Evolutionary conservation across 2,888 invertebrate species (phyloP).

Genomic region (Pristionchus japonicus): DNA sequence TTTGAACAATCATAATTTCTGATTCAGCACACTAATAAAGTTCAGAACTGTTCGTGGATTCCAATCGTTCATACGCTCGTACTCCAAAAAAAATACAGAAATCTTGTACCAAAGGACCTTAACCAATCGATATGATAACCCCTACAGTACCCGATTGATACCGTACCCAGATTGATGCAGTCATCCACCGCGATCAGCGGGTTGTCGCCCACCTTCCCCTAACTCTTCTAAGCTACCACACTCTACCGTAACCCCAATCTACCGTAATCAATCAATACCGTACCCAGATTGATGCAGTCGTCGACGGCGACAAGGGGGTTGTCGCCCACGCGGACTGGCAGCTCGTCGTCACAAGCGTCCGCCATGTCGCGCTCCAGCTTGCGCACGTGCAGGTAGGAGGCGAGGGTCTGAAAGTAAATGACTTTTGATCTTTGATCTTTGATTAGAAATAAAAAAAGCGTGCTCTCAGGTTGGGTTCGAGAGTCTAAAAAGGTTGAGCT

Average conservation of each 20-base stretch:
- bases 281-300: slow-evolving; percentile 92
- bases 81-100: too few species aligned
- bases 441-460: too few species aligned
- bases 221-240: too few species aligned
- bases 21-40: too few species aligned
- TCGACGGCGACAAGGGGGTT: slow-evolving; percentile 91
- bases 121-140: too few species aligned
- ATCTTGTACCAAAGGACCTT: too few species aligned
- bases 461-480: too few species aligned
- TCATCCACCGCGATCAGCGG: slow-evolving; percentile 93
- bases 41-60: background rate
- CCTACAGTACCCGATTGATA: background rate
- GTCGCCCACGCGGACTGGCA: slow-evolving; percentile 85
- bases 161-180: slow-evolving; percentile 90
- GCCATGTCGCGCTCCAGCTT: slow-evolving; percentile 60
- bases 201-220: slow-evolving; percentile 82
- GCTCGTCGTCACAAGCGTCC: slow-evolving; percentile 87
- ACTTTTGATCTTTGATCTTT: background rate
- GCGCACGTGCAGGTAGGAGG: slow-evolving; percentile 59
- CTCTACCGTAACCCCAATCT: too few species aligned
- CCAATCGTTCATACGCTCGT: background rate
- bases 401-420: slow-evolving; percentile 54
- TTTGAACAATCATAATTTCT: too few species aligned
- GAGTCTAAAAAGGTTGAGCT: too few species aligned
- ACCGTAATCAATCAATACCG: background rate